Evolutionary conservation across 1,140 invertebrate genomes (phyloP).

Genomic region (Trigoniulus corallinus): DNA sequence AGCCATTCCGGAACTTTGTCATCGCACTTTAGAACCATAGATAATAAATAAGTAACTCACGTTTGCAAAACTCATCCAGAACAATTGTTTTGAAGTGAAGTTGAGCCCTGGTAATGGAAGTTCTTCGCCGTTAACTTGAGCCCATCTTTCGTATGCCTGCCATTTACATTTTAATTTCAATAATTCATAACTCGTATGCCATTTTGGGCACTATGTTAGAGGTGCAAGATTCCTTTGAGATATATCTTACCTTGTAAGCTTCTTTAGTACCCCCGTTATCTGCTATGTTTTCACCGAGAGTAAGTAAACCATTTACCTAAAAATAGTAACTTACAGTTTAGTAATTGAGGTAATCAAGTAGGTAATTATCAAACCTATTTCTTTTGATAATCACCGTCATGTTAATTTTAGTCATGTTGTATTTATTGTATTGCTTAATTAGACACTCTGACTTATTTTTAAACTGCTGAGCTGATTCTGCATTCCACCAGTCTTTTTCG

Average conservation of each 20-base stretch:
- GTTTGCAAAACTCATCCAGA: no score
- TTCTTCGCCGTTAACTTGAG: conserved; percentile 17
- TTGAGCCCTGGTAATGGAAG: no score
- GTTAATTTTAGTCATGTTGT: conserved; percentile 42
- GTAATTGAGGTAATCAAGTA: neutral
- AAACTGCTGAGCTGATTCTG: conserved; percentile 56
- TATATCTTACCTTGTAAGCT: conserved; percentile 47
- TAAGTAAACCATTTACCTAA: conserved; percentile 58
- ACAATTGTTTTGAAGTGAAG: no score
- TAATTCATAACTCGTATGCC: neutral
- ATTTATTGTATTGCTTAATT: conserved; percentile 2
- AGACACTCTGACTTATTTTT: conserved; percentile 38
- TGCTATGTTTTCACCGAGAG: conserved; percentile 80
- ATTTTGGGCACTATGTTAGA: no score
- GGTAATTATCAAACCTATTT: neutral
- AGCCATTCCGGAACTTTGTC: neutral
- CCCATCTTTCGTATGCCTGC: conserved; percentile 18
- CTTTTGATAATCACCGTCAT: conserved; percentile 38
- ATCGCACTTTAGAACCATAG: conserved; percentile 28
- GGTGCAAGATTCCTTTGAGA: neutral
- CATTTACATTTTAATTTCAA: neutral
- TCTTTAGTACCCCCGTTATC: conserved; percentile 81
- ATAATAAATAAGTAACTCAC: conserved; percentile 44
- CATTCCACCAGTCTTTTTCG: conserved; percentile 95
- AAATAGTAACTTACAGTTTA: neutral